phyloP scores from a whole-genome alignment of 2,888 invertebrate genomes.

The Tanypteryx hageni region DNA sequence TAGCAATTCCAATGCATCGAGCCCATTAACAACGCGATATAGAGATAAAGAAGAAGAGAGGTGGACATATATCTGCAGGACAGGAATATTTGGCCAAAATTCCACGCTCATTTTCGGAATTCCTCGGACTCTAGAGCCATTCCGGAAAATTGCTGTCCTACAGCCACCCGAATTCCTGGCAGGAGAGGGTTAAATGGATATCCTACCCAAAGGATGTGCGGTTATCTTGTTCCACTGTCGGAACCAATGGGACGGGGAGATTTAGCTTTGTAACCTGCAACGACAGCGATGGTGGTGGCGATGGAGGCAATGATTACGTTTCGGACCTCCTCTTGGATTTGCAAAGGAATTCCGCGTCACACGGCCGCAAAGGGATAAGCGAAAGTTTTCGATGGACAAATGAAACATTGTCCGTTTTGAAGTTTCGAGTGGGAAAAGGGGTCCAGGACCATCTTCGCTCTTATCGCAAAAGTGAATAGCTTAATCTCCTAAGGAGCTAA shows the following conservation, averaged over 20 bases:
- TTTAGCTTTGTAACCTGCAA: background rate
- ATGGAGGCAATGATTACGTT: no score
- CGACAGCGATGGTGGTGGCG: no score
- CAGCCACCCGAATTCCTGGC: conserved; percentile 29
- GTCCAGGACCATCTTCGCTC: no score
- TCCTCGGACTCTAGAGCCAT: conserved; percentile 8
- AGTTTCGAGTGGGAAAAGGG: no score
- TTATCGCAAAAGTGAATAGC: no score
- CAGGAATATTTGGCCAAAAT: conserved; percentile 19
- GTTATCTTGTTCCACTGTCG: background rate
- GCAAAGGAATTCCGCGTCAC: no score
- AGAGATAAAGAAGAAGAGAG: background rate
- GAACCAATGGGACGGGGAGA: background rate
- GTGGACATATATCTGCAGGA: conserved; percentile 3
- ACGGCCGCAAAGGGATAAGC: no score
- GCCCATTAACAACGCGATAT: conserved; percentile 14
- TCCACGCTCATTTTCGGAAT: conserved; percentile 42
- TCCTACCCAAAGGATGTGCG: conserved; percentile 12
- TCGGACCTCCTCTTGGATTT: no score
- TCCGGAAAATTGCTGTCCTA: background rate
- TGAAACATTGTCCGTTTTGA: no score
- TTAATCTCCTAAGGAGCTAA: no score
- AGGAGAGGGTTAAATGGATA: conserved; percentile 12
- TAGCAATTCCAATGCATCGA: background rate
- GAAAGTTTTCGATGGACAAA: no score